Conservation (phyloP, 2,797 vertebrate species). For the Neoniphon sammara region DNA sequence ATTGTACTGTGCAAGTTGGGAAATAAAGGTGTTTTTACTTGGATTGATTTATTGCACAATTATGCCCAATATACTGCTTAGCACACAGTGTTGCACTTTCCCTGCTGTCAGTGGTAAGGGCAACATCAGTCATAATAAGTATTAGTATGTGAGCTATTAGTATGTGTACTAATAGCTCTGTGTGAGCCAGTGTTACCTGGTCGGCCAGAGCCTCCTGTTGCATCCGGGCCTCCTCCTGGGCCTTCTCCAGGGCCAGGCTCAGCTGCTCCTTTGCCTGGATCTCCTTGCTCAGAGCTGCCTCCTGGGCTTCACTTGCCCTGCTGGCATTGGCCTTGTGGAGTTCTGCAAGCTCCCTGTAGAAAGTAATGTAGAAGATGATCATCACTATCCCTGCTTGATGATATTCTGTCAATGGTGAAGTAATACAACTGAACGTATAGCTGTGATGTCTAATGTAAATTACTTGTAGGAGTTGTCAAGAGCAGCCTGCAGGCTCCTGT, state of each 20-base stretch:
- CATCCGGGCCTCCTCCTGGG: conserved; percentile 89
- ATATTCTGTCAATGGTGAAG: neutral
- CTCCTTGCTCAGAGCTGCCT: conserved; percentile 89
- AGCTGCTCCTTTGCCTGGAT: conserved; percentile 92
- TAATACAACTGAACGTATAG: neutral
- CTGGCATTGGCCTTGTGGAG: conserved; percentile 93
- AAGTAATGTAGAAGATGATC: conserved; percentile 21
- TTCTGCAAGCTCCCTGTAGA: conserved; percentile 91
- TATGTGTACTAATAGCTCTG: neutral
- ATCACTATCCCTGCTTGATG: conserved; percentile 9
- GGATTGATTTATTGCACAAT: too few species aligned
- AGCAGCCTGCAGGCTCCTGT: conserved; percentile 91
- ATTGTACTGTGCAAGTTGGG: too few species aligned
- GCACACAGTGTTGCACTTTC: too few species aligned
- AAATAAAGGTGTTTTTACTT: too few species aligned
- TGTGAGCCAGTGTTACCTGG: conserved; percentile 81
- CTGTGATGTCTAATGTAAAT: conserved; percentile 22
- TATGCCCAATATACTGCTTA: too few species aligned
- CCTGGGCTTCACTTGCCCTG: conserved; percentile 93
- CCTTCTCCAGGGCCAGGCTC: conserved; percentile 88
- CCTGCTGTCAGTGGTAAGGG: too few species aligned
- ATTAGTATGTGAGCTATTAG: too few species aligned
- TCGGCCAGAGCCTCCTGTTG: conserved; percentile 93
- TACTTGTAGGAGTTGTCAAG: conserved; percentile 95
- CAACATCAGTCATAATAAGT: neutral